A percentile compares a stretch with the other conserved stretches of the same genome.
Conservation (phyloP, 2,797 vertebrate genomes). For the Rhincodon typus region DNA sequence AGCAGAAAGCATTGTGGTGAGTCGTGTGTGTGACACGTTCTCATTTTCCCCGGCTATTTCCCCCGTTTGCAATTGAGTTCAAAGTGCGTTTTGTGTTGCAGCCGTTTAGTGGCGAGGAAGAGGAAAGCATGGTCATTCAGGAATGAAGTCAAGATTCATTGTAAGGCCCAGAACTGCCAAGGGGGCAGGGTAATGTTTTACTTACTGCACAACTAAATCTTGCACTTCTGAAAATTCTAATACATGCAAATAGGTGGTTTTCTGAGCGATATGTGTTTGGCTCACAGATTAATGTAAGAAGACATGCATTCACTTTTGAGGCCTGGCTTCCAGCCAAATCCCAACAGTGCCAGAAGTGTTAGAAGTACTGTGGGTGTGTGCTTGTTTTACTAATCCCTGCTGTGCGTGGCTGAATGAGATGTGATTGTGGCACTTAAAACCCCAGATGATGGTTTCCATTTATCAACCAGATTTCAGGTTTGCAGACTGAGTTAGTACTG, state of each 20-base stretch:
- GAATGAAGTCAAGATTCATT: background rate
- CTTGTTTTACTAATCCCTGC: background rate
- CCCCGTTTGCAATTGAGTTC: background rate
- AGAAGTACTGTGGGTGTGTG: background rate
- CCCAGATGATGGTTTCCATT: background rate
- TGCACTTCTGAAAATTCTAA: background rate
- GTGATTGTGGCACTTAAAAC: background rate
- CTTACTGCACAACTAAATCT: background rate
- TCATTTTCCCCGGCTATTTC: background rate
- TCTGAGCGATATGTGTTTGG: background rate
- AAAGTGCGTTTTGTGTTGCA: background rate
- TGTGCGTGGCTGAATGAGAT: background rate
- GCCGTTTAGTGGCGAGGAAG: background rate
- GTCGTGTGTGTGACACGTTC: background rate
- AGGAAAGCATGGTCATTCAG: background rate
- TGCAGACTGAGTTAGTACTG: background rate
- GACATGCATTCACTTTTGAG: background rate
- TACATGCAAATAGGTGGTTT: background rate
- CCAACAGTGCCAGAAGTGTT: background rate
- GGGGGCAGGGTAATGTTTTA: background rate
- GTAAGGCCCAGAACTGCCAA: background rate
- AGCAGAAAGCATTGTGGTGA: background rate
- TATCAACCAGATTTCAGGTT: background rate
- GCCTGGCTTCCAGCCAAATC: background rate
- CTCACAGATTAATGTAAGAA: background rate